Percentiles rank a stretch among this genome's conserved stretches.
These are phyloP conservation scores for Caenorhabditis sinica DNA, from an alignment of 2,888 invertebrate genomes.

Conservation along the genomic window DNA sequence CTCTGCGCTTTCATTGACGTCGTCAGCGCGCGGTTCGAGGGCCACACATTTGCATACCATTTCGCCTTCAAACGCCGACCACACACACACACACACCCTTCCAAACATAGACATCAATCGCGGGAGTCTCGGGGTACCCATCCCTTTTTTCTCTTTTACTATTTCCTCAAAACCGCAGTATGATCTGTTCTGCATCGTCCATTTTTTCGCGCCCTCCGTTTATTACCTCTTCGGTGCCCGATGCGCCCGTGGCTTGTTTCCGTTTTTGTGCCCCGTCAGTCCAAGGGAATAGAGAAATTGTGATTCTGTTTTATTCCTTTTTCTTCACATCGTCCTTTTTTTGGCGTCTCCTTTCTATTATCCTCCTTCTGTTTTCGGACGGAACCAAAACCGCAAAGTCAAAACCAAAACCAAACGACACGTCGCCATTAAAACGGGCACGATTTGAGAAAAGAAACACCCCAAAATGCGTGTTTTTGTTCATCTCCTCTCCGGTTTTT, in stretches of 20 bases:
- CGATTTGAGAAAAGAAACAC: conserved; percentile 31
- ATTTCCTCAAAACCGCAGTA: conserved; percentile 38
- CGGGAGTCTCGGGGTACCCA: conserved; percentile 55
- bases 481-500: neutral
- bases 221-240: conserved; percentile 46
- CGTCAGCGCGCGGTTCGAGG: conserved; percentile 15
- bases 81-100: conserved; percentile 21
- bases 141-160: conserved; percentile 5
- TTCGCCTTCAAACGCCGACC: conserved; percentile 45
- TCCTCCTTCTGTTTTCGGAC: conserved; percentile 21
- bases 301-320: conserved; percentile 43
- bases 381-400: conserved; percentile 7
- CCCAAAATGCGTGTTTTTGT: conserved; percentile 4
- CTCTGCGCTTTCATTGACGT: conserved; percentile 33
- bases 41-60: conserved; percentile 62
- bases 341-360: conserved; percentile 20
- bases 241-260: conserved; percentile 41
- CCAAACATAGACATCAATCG: conserved; percentile 43
- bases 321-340: conserved; percentile 20
- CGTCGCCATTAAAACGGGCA: conserved; percentile 53
- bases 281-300: conserved; percentile 18
- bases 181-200: conserved; percentile 27
- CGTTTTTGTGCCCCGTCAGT: conserved; percentile 50
- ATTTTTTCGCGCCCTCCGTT: conserved; percentile 35
- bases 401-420: conserved; percentile 26